Evolutionary conservation across 1,140 invertebrate genomes (phyloP).

Genomic region (Cydia strobilella): DNA sequence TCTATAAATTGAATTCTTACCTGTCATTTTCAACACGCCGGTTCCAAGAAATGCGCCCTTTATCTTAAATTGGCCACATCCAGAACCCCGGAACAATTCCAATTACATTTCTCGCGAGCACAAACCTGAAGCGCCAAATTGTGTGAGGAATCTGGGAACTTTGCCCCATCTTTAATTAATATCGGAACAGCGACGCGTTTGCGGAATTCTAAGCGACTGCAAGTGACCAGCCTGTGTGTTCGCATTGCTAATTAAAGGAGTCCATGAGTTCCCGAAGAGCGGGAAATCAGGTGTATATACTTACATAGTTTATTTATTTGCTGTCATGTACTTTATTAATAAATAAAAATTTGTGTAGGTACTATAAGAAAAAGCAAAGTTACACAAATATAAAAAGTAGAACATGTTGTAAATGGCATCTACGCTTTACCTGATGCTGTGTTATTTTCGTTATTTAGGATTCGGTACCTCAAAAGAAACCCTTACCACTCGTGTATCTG

Average conservation of each 20-base stretch:
- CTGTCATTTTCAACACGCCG: slow-evolving; percentile 48
- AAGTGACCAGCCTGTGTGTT: slow-evolving; percentile 10
- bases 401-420: too few relatives aligned
- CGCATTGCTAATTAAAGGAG: neutral
- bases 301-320: too few relatives aligned
- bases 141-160: slow-evolving; percentile 45
- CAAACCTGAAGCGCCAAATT: slow-evolving; percentile 43
- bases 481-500: too few relatives aligned
- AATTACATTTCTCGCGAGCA: slow-evolving; percentile 53
- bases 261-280: too few relatives aligned
- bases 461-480: too few relatives aligned
- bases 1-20: slow-evolving; percentile 55
- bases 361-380: too few relatives aligned
- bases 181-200: slow-evolving; percentile 35
- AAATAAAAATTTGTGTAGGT: too few relatives aligned
- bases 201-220: slow-evolving; percentile 24
- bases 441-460: too few relatives aligned
- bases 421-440: too few relatives aligned
- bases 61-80: slow-evolving; percentile 55
- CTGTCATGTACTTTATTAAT: too few relatives aligned
- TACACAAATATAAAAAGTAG: too few relatives aligned
- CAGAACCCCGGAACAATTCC: slow-evolving; percentile 54
- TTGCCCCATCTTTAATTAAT: slow-evolving; percentile 50
- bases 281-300: too few relatives aligned
- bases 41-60: slow-evolving; percentile 38